Evolutionary conservation across 2,113 vertebrate species (phyloP).

Genomic region (Catharus bicknelli): DNA sequence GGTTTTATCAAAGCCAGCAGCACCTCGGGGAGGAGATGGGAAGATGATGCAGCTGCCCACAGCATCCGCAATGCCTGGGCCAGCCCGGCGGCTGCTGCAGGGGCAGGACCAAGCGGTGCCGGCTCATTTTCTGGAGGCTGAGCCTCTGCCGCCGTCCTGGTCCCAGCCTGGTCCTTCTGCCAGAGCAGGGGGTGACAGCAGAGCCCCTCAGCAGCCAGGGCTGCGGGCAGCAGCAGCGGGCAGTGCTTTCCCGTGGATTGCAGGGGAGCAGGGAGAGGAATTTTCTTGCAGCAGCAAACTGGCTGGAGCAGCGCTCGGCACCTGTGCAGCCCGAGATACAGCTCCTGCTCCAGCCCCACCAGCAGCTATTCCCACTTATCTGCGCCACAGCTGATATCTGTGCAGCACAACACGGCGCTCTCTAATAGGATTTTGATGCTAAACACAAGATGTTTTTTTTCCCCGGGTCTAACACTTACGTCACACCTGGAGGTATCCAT

Average conservation of each 20-base stretch:
- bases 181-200: background rate
- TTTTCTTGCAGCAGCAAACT: background rate
- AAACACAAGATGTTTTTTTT: background rate
- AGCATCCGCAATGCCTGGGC: background rate
- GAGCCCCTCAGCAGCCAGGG: background rate
- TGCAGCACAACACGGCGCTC: background rate
- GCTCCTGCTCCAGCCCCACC: background rate
- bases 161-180: background rate
- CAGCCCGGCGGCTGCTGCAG: background rate
- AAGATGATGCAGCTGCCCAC: background rate
- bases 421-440: constrained; percentile 22
- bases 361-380: background rate
- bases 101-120: background rate
- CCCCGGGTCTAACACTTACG: background rate
- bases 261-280: background rate
- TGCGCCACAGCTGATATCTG: background rate
- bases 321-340: background rate
- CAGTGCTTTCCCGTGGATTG: background rate
- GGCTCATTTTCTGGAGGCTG: background rate
- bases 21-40: background rate
- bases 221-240: background rate
- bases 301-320: background rate
- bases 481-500: background rate
- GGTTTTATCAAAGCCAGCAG: constrained; percentile 34
- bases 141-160: accelerated